phyloP scores from a whole-genome alignment of 2,113 vertebrate species.

The Glaucomys volans region DNA sequence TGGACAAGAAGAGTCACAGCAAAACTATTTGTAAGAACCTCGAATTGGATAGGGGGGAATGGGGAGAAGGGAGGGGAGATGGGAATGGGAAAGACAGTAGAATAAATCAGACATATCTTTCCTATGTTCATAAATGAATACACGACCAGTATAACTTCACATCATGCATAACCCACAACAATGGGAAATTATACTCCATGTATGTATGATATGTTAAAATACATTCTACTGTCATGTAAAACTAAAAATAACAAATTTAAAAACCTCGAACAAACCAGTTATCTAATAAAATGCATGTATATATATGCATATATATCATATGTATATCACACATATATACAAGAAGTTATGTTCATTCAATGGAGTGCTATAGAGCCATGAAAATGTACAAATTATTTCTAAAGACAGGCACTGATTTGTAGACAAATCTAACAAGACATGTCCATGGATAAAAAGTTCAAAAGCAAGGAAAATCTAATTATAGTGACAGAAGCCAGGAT shows the following conservation, averaged over 20 bases:
- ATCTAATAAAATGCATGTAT: not conserved
- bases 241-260: too few relatives aligned
- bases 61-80: too few relatives aligned
- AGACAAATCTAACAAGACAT: constrained; percentile 36
- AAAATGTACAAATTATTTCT: not conserved
- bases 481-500: not conserved
- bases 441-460: constrained; percentile 39
- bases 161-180: too few relatives aligned
- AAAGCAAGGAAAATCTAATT: constrained; percentile 42
- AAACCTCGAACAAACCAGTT: not conserved
- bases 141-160: too few relatives aligned
- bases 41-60: too few relatives aligned
- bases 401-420: not conserved
- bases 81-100: too few relatives aligned
- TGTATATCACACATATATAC: not conserved
- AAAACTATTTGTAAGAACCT: constrained; percentile 39
- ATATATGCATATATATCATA: too few relatives aligned
- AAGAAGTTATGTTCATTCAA: not conserved
- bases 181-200: too few relatives aligned
- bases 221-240: too few relatives aligned
- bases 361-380: not conserved
- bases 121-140: too few relatives aligned
- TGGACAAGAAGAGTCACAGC: constrained; percentile 14
- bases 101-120: too few relatives aligned
- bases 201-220: too few relatives aligned